phyloP scores from a whole-genome alignment of 2,888 invertebrate species.

The Mythimna pallens region DNA sequence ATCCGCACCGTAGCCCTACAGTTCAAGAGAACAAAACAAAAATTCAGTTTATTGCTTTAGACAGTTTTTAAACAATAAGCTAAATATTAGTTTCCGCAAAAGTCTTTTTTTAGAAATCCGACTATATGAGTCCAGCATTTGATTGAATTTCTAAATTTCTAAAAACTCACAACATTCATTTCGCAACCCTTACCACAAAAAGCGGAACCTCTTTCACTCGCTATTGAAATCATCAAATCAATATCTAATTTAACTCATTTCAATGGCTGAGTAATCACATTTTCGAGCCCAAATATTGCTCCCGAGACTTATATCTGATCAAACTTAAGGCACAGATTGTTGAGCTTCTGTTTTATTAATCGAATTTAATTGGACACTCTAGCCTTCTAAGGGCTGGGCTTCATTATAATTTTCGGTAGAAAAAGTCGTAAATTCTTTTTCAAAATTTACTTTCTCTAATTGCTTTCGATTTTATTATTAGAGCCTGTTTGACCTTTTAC shows the following conservation, averaged over 20 bases:
- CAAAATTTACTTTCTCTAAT: conserved; percentile 55
- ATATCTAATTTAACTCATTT: conserved; percentile 49
- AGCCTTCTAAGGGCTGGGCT: conserved; percentile 64
- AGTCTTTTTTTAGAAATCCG: neutral
- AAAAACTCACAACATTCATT: conserved; percentile 16
- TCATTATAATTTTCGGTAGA: conserved; percentile 54
- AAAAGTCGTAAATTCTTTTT: conserved; percentile 47
- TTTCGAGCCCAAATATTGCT: conserved; percentile 46
- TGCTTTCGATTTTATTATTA: conserved; percentile 57
- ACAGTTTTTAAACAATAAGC: neutral
- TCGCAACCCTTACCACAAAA: conserved; percentile 6
- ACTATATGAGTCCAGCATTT: too few relatives aligned
- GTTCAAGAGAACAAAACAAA: neutral
- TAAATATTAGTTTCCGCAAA: neutral
- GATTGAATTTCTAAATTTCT: too few relatives aligned
- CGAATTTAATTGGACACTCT: conserved; percentile 70
- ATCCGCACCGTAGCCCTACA: too few relatives aligned
- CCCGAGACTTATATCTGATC: conserved; percentile 51
- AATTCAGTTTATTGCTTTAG: neutral
- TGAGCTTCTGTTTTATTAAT: conserved; percentile 66
- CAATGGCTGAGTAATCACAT: conserved; percentile 46
- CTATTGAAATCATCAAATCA: conserved; percentile 41
- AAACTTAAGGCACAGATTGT: conserved; percentile 46
- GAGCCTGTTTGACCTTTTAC: conserved; percentile 41
- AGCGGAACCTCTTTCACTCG: conserved; percentile 12